Base-by-base conservation (phyloP, 2,113 vertebrate genomes). In the Anoura caudifer region DNA sequence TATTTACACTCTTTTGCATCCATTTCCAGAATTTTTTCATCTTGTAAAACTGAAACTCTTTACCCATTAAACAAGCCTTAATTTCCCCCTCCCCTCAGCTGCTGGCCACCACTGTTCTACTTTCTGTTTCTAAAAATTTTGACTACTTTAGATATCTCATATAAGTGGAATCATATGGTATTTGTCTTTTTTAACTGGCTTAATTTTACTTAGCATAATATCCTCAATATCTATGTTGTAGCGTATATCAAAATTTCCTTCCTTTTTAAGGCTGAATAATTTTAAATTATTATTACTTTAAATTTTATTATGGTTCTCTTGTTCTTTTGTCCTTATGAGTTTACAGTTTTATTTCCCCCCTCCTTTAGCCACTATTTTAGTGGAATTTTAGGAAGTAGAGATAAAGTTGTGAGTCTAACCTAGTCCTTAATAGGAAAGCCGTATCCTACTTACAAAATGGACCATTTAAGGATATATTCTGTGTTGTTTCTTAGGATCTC, bases 11-110 rank as follows among this genome's bases (percentile, higher is more conserved):
- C 26, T 83, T 93, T 67, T 50, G n/a, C 54, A 94, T 84, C 47
- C 54, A 90, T 22, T 72, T 43, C 17, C 70, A 87, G 90, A 80
- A 54, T 2, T 10, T 69, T 94, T 63, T 92, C 70, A 63, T 92
- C 50, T 92, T 97, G 94, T 54, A 76, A 94, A 92, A 96, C 75
- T 0, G 38, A 95, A 95, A 88, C 79, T 95, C 67, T 91, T 93
- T 33, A 59, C 73, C 45, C 75, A 86, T 59, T 82, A 84, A 92
- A 90, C 14, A 67, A 33, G 12, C 38, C 38, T 79, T 63, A 63
- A 52, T 84, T 69, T 54, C 17, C 52, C 33, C 26, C 73, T 59
- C 36, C 75, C 41, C 28, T 59, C 13, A 75, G 75, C 76, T 76
- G 20, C 85, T 83, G 33, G 54, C 26, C 94, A 61, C 47, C 15